These are phyloP conservation scores for Ischnura elegans DNA, from an alignment of 2,888 invertebrate genomes.

Conservation along the genomic window DNA sequence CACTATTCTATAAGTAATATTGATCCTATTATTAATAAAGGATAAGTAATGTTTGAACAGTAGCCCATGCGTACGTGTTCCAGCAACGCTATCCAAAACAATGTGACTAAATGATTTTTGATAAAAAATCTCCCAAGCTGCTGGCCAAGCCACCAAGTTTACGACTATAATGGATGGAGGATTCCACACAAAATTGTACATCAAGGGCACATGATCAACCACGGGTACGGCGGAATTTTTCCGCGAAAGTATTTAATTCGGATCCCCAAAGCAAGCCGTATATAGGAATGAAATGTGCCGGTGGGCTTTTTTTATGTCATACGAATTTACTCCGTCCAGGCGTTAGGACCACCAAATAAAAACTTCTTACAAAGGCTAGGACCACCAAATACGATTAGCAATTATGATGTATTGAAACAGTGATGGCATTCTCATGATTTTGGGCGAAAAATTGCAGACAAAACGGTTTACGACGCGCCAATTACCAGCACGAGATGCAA, in stretches of 20 bases:
- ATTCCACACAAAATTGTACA: neutral
- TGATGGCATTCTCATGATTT: neutral
- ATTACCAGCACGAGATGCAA: neutral
- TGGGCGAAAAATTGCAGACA: neutral
- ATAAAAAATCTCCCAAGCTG: too few species aligned
- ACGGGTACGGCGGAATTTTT: neutral
- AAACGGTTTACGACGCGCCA: constrained; percentile 2
- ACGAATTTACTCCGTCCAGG: too few species aligned
- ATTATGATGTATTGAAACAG: neutral
- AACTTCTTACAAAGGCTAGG: neutral
- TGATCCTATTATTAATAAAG: too few species aligned
- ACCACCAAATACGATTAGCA: neutral
- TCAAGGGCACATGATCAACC: neutral
- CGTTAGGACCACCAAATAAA: too few species aligned
- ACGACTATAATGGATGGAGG: neutral
- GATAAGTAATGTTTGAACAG: too few species aligned
- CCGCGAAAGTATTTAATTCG: neutral
- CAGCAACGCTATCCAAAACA: too few species aligned
- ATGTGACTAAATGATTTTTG: too few species aligned
- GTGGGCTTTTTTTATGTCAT: too few species aligned
- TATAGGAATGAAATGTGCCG: too few species aligned
- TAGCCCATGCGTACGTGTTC: too few species aligned
- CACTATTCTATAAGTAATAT: too few species aligned
- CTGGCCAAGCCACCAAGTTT: too few species aligned
- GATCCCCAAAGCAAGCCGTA: neutral